Conservation (phyloP, 2,888 invertebrate genomes). For the Eretmocerus hayati region DNA sequence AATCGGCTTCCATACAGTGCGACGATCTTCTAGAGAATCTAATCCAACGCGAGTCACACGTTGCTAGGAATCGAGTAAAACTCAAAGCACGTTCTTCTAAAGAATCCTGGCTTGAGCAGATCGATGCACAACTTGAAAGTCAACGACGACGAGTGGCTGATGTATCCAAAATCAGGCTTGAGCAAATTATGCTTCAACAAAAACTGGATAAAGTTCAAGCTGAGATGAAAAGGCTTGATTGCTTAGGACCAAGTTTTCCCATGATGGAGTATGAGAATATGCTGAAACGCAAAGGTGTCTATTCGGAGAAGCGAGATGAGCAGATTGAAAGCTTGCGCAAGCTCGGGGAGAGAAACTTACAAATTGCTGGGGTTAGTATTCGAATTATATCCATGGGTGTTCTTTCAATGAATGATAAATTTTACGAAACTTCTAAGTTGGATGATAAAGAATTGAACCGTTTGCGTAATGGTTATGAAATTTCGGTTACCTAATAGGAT, state of each 20-base stretch:
- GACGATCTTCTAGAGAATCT: slow-evolving; percentile 18
- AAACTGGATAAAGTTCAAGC: slow-evolving; percentile 9
- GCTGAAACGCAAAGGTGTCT: slow-evolving; percentile 13
- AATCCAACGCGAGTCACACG: slow-evolving; percentile 10
- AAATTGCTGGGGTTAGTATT: slow-evolving; percentile 20
- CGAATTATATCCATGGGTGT: too few species aligned
- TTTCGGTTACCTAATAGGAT: too few species aligned
- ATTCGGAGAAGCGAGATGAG: slow-evolving; percentile 25
- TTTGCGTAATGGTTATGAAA: too few species aligned
- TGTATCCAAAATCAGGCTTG: slow-evolving; percentile 20
- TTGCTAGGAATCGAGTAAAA: slow-evolving; percentile 17
- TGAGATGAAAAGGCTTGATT: slow-evolving; percentile 14
- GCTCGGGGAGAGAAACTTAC: slow-evolving; percentile 17
- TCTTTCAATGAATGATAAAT: too few species aligned
- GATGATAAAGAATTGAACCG: too few species aligned
- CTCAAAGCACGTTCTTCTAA: too few species aligned
- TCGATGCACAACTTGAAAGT: slow-evolving; percentile 15
- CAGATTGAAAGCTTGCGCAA: slow-evolving; percentile 21
- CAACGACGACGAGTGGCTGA: slow-evolving; percentile 16
- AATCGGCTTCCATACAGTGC: background rate
- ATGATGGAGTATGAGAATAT: slow-evolving; percentile 27
- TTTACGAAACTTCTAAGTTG: too few species aligned
- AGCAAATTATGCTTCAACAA: slow-evolving; percentile 19
- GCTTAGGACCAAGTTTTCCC: slow-evolving; percentile 23
- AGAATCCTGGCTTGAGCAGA: background rate